A percentile compares a stretch with the other conserved stretches of the same genome.
Conservation (phyloP, 2,888 invertebrate species). For the Limnephilus auricula region DNA sequence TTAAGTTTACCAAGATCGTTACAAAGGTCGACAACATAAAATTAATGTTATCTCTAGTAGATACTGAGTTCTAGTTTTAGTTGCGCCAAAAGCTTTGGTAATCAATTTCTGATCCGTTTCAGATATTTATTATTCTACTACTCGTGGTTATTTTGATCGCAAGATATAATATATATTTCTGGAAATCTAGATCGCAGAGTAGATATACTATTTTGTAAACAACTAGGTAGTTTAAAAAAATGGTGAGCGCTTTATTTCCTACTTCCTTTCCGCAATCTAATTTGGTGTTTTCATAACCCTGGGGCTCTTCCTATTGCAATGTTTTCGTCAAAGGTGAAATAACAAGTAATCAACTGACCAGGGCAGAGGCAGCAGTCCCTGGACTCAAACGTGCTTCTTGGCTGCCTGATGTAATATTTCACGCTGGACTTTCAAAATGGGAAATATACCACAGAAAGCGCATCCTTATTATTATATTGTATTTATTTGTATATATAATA, state of each 20-base stretch:
- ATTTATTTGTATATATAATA: no score
- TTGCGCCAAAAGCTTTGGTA: background rate
- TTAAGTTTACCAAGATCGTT: background rate
- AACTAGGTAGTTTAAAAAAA: no score
- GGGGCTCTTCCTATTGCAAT: background rate
- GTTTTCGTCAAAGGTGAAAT: background rate
- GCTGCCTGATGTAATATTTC: background rate
- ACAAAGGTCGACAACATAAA: slow-evolving; percentile 2
- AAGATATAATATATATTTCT: background rate
- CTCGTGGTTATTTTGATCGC: background rate
- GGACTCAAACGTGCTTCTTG: background rate
- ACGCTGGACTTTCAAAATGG: background rate
- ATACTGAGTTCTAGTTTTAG: background rate
- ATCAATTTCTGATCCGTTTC: background rate
- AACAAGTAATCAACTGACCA: background rate
- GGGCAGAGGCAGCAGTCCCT: background rate
- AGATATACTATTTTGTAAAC: no score
- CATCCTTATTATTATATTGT: background rate
- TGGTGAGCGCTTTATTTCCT: no score
- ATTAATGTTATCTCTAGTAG: background rate
- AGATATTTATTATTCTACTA: background rate
- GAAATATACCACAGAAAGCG: background rate
- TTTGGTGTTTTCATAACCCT: background rate
- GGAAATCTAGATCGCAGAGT: no score
- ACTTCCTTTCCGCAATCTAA: background rate